These are phyloP conservation scores for Corella eumyota DNA, from an alignment of 23 tunicate genomes.

Conservation along the genomic window DNA sequence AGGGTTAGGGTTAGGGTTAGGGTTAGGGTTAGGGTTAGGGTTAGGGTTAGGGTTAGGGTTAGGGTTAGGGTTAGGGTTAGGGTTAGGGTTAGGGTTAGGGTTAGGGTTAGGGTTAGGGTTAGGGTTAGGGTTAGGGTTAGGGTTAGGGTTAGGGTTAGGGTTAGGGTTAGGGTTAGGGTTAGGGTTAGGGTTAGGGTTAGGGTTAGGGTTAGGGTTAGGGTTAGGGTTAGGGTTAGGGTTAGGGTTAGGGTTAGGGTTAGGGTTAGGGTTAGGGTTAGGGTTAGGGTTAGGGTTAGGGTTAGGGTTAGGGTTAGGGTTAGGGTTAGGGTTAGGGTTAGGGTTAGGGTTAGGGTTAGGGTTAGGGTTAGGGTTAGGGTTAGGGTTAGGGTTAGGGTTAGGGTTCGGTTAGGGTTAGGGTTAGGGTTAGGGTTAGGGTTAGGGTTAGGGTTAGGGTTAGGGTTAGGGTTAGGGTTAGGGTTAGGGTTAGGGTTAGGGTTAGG, in stretches of 20 bases:
- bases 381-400: slow-evolving; percentile 37
- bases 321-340: slow-evolving; percentile 50
- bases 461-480: slow-evolving; percentile 48
- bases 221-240: slow-evolving; percentile 51
- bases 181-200: slow-evolving; percentile 65
- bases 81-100: slow-evolving; percentile 70
- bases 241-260: slow-evolving; percentile 35
- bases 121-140: slow-evolving; percentile 35
- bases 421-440: slow-evolving; percentile 51
- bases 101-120: slow-evolving; percentile 50
- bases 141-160: slow-evolving; percentile 64
- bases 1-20: slow-evolving; percentile 71
- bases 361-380: slow-evolving; percentile 34
- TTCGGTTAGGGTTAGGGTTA: slow-evolving; percentile 23
- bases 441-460: slow-evolving; percentile 50
- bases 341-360: slow-evolving; percentile 35
- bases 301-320: slow-evolving; percentile 38
- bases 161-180: slow-evolving; percentile 50
- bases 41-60: slow-evolving; percentile 50
- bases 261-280: slow-evolving; percentile 33
- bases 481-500: slow-evolving; percentile 65
- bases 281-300: slow-evolving; percentile 41
- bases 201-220: slow-evolving; percentile 63
- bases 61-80: slow-evolving; percentile 54
- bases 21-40: slow-evolving; percentile 62